phyloP scores from a whole-genome alignment of 2,797 vertebrate species.

The Sebastiscus albofasciatus region DNA sequence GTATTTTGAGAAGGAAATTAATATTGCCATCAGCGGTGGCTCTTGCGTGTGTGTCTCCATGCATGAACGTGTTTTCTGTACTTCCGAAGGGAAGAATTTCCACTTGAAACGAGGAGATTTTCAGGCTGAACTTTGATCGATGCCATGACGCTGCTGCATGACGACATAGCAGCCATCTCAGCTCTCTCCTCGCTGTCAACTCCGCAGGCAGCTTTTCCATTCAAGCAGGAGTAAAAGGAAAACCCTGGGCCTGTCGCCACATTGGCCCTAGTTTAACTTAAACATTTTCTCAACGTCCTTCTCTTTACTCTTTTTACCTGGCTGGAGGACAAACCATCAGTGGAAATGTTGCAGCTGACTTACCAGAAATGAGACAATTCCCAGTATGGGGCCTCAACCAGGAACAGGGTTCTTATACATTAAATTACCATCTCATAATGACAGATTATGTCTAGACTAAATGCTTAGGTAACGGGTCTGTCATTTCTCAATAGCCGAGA shows the following conservation, averaged over 20 bases:
- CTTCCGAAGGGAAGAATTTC: constrained; percentile 59
- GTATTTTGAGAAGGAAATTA: constrained; percentile 85
- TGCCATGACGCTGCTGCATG: constrained; percentile 47
- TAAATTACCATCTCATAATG: not conserved
- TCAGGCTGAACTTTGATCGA: constrained; percentile 37
- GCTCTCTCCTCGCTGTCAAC: constrained; percentile 41
- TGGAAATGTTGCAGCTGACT: constrained; percentile 66
- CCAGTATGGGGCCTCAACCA: constrained; percentile 16
- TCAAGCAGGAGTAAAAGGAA: constrained; percentile 45
- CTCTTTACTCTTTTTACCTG: constrained; percentile 60
- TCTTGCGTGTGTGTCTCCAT: constrained; percentile 58
- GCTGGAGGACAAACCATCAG: constrained; percentile 43
- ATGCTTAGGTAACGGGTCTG: not conserved
- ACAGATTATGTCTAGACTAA: not conserved
- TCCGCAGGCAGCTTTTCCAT: constrained; percentile 60
- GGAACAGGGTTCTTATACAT: constrained; percentile 8
- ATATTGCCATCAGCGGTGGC: constrained; percentile 77
- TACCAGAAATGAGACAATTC: constrained; percentile 59
- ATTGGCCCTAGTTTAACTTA: constrained; percentile 51
- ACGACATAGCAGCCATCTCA: constrained; percentile 48
- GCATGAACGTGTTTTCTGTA: constrained; percentile 50
- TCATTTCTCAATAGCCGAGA: not conserved
- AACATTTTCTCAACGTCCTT: constrained; percentile 59
- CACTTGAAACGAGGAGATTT: constrained; percentile 49
- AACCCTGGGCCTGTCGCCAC: constrained; percentile 46